Conservation (phyloP, 2,113 vertebrate species). For the Rutilus rutilus region DNA sequence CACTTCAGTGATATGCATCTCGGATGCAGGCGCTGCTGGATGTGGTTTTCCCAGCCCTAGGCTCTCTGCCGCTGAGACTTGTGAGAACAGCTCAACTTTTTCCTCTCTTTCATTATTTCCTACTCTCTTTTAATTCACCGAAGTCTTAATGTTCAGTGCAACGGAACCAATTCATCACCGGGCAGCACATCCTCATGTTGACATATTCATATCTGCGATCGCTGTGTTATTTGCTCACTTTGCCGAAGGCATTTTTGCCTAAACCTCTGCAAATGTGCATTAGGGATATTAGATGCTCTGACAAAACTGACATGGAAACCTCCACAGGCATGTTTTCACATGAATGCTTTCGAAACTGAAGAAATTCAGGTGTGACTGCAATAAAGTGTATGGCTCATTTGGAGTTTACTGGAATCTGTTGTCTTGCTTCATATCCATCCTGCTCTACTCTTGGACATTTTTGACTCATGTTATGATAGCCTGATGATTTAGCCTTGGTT, state of each 20-base stretch:
- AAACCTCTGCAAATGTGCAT: background rate
- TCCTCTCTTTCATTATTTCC: conserved; percentile 28
- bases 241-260: background rate
- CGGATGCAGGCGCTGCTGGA: conserved; percentile 14
- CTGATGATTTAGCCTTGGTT: conserved; percentile 19
- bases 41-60: conserved; percentile 56
- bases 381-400: background rate
- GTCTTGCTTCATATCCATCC: background rate
- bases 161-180: conserved; percentile 7
- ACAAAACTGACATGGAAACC: conserved; percentile 1
- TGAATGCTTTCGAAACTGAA: background rate
- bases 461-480: background rate
- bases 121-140: background rate
- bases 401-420: background rate
- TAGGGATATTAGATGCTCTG: background rate
- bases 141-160: conserved; percentile 16
- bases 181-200: background rate
- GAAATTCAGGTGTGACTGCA: background rate
- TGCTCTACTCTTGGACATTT: background rate
- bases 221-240: background rate
- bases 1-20: conserved; percentile 46
- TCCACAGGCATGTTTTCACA: conserved; percentile 18
- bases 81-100: conserved; percentile 47
- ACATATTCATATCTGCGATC: conserved; percentile 6
- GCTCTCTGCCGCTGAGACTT: conserved; percentile 19